Conservation (phyloP, 2,797 vertebrate species). For the Melanotaenia maccullochi region DNA sequence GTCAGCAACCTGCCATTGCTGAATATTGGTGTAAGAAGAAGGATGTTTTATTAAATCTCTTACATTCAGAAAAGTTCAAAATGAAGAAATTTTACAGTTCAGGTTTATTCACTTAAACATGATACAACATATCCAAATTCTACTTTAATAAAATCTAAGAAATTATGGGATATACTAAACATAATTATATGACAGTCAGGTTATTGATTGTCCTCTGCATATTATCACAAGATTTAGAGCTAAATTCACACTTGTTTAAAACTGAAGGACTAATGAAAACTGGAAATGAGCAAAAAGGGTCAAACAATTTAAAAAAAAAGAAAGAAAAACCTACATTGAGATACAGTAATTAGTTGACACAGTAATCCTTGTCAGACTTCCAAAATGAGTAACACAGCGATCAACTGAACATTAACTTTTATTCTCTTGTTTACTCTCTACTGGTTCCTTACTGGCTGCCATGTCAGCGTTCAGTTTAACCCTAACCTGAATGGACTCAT, state of each 20-base stretch:
- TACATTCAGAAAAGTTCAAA: neutral
- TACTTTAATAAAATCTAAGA: neutral
- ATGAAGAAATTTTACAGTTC: neutral
- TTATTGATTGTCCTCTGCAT: neutral
- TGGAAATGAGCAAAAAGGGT: neutral
- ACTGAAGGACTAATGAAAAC: neutral
- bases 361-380: neutral
- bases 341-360: neutral
- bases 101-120: neutral
- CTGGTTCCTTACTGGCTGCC: slow-evolving; percentile 15
- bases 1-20: neutral
- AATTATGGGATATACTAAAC: neutral
- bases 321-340: slow-evolving; percentile 4
- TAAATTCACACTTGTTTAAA: neutral
- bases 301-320: neutral
- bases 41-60: neutral
- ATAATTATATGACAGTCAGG: neutral
- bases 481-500: neutral
- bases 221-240: neutral
- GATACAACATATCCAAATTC: neutral
- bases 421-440: slow-evolving; percentile 20
- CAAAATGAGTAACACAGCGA: neutral
- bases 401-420: slow-evolving; percentile 12
- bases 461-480: slow-evolving; percentile 18
- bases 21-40: neutral